Evolutionary conservation across 2,113 vertebrate genomes (phyloP).

Genomic region (Hippocampus abdominalis): DNA sequence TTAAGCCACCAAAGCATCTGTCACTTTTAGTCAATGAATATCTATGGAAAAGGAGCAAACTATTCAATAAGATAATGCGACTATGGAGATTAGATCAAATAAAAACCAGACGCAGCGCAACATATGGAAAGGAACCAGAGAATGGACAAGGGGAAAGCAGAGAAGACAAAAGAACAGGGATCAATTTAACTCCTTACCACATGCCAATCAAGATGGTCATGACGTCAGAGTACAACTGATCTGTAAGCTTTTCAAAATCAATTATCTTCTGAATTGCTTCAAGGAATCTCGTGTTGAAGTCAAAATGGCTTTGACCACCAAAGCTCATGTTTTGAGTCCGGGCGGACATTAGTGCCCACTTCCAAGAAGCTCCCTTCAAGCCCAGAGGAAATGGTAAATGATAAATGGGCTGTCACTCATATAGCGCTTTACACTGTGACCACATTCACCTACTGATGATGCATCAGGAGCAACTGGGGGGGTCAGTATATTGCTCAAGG

Average conservation of each 20-base stretch:
- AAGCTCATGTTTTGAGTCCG: not conserved
- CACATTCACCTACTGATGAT: too few species aligned
- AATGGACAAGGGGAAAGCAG: constrained; percentile 18
- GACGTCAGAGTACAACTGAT: not conserved
- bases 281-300: not conserved
- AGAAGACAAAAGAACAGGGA: constrained; percentile 27
- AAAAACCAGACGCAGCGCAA: constrained; percentile 28
- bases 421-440: too few species aligned
- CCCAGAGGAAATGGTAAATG: not conserved
- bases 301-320: not conserved
- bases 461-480: too few species aligned
- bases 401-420: too few species aligned
- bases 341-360: not conserved
- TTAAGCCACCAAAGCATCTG: constrained; percentile 1
- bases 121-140: constrained; percentile 11
- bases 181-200: constrained; percentile 11
- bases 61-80: constrained; percentile 18
- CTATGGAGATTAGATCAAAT: constrained; percentile 34
- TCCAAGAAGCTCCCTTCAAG: not conserved
- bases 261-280: not conserved
- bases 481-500: too few species aligned
- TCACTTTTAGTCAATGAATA: constrained; percentile 1
- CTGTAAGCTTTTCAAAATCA: not conserved
- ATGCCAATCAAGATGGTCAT: not conserved
- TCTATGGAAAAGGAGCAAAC: not conserved